Conservation (phyloP, 2,888 invertebrate genomes). For the Epiblema foenella region DNA sequence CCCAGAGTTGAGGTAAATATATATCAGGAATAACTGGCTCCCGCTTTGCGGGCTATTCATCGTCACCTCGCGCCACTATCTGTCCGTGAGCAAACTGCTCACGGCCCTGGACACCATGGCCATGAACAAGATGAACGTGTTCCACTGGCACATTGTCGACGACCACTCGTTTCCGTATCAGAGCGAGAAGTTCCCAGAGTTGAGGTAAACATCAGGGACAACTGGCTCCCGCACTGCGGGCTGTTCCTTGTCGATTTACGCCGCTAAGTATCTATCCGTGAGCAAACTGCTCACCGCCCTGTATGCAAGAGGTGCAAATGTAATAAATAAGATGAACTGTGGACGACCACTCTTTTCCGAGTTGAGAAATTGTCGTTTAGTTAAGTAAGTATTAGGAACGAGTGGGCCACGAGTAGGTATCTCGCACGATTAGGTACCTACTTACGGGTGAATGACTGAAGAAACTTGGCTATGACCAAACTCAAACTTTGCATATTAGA, state of each 20-base stretch:
- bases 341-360: no score
- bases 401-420: no score
- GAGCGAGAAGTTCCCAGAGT: conserved; percentile 90
- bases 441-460: neutral
- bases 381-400: no score
- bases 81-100: conserved; percentile 87
- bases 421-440: neutral
- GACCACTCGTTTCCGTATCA: conserved; percentile 96
- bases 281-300: no score
- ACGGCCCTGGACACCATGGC: conserved; percentile 92
- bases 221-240: no score
- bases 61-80: conserved; percentile 94
- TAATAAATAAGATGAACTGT: no score
- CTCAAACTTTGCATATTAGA: neutral
- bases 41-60: conserved; percentile 75
- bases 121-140: conserved; percentile 96
- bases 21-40: neutral
- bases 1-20: conserved; percentile 90
- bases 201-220: conserved; percentile 81
- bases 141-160: conserved; percentile 97
- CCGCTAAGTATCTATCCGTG: no score
- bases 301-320: no score
- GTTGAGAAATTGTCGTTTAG: no score
- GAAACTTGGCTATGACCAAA: no score
- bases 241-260: no score